A percentile compares a stretch with the other conserved stretches of the same genome.
phyloP scores from a whole-genome alignment of 92 coral and sea anemone species.

The Siderastrea siderea region DNA sequence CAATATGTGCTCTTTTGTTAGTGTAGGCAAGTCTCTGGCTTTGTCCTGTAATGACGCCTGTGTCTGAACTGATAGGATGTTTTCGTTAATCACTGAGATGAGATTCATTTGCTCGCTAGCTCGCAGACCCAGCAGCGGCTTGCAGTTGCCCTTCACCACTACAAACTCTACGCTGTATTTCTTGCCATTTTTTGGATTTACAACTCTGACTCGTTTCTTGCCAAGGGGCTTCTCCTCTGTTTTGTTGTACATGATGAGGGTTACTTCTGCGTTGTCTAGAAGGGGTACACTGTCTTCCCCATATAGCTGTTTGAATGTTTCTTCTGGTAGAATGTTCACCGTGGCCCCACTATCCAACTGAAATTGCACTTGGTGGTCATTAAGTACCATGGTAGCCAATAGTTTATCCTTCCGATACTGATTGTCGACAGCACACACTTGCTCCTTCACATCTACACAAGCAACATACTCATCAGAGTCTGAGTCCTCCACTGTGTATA shows the following conservation, averaged over 20 bases:
- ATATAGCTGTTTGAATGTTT: slow-evolving; percentile 17
- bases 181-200: slow-evolving; percentile 59
- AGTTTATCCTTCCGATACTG: slow-evolving; percentile 23
- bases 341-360: slow-evolving; percentile 65
- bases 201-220: slow-evolving; percentile 60
- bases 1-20: slow-evolving; percentile 33
- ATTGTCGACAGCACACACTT: slow-evolving; percentile 38
- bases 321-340: slow-evolving; percentile 45
- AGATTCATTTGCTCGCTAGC: slow-evolving; percentile 63
- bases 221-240: slow-evolving; percentile 64
- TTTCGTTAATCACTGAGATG: slow-evolving; percentile 42
- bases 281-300: slow-evolving; percentile 44
- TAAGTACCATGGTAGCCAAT: slow-evolving; percentile 31
- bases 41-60: slow-evolving; percentile 7
- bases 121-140: slow-evolving; percentile 51
- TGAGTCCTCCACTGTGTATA: slow-evolving; percentile 21
- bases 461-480: slow-evolving; percentile 63
- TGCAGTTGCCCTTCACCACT: slow-evolving; percentile 44
- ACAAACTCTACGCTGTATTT: slow-evolving; percentile 63
- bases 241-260: slow-evolving; percentile 57
- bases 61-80: slow-evolving; percentile 42
- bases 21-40: background rate
- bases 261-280: slow-evolving; percentile 28
- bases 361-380: slow-evolving; percentile 31
- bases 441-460: slow-evolving; percentile 32